Conservation (phyloP, 2,113 vertebrate genomes). For the Pheucticus melanocephalus region DNA sequence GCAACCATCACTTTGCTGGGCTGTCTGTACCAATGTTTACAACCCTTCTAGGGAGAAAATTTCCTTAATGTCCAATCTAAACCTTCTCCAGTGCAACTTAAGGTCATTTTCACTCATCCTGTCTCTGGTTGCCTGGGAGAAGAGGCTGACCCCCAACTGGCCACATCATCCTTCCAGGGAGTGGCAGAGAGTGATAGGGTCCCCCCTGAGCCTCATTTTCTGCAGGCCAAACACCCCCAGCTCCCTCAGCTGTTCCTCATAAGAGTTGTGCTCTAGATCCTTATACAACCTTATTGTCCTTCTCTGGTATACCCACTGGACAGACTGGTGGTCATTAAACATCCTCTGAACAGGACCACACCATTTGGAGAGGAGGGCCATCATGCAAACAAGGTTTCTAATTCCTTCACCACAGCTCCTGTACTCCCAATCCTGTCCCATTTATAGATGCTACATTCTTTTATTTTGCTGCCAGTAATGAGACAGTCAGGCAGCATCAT, state of each 20-base stretch:
- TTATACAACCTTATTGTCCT: neutral
- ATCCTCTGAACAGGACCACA: neutral
- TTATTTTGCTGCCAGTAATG: neutral
- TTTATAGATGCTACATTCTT: neutral
- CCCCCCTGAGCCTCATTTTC: neutral
- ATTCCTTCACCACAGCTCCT: neutral
- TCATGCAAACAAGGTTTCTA: neutral
- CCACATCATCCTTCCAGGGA: neutral
- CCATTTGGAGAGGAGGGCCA: neutral
- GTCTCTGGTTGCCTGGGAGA: fast-evolving
- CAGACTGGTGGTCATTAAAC: neutral
- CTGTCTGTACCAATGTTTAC: neutral
- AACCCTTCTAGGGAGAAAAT: neutral
- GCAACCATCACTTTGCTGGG: neutral
- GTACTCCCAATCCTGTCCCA: fast-evolving
- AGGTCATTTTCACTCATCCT: neutral
- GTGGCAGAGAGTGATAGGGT: neutral
- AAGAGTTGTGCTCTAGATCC: neutral
- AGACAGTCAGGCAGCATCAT: neutral
- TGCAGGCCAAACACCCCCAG: neutral
- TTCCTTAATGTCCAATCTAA: neutral
- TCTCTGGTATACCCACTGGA: neutral
- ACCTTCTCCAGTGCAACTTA: neutral
- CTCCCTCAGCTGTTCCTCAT: neutral
- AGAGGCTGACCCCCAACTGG: fast-evolving